Percentiles rank a stretch among this genome's conserved stretches.
Evolutionary conservation across 2,797 vertebrate species (phyloP).

Genomic region (Sus cebifrons): DNA sequence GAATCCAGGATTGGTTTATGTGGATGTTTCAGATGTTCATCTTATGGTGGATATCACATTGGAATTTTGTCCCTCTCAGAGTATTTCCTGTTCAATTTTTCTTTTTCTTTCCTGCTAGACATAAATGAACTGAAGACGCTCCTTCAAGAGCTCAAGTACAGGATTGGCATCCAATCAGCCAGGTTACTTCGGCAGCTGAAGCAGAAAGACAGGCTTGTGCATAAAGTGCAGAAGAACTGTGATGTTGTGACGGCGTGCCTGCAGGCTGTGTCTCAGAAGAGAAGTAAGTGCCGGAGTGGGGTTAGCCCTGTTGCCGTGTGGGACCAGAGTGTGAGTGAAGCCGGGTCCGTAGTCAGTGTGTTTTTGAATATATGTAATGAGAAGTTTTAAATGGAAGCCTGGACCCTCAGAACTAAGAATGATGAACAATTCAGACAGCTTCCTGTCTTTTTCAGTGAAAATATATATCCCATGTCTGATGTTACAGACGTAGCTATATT

Average conservation of each 20-base stretch:
- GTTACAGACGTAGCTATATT: slow-evolving; percentile 13
- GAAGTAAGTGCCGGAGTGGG: slow-evolving; percentile 92
- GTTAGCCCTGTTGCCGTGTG: background rate
- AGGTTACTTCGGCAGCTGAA: slow-evolving; percentile 96
- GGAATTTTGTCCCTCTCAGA: slow-evolving; percentile 43
- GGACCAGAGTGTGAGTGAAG: background rate
- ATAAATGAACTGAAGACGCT: slow-evolving; percentile 92
- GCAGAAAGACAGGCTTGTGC: slow-evolving; percentile 94
- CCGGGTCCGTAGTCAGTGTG: background rate
- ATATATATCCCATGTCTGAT: background rate
- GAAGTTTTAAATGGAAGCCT: background rate
- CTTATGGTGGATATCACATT: background rate
- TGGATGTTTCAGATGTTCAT: background rate
- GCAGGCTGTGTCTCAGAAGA: slow-evolving; percentile 97
- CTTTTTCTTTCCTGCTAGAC: slow-evolving; percentile 89
- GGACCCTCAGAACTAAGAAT: background rate
- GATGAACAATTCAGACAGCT: background rate
- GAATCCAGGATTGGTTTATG: slow-evolving; percentile 17
- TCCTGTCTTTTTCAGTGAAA: background rate
- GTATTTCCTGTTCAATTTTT: background rate
- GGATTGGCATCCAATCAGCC: slow-evolving; percentile 94
- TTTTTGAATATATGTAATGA: background rate
- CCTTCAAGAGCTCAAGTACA: slow-evolving; percentile 94
- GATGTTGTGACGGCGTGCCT: slow-evolving; percentile 97
- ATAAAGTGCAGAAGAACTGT: slow-evolving; percentile 96